A percentile compares a stretch with the other conserved stretches of the same genome.
Evolutionary conservation across 2,888 invertebrate genomes (phyloP).

Genomic region (Andrena praecox): DNA sequence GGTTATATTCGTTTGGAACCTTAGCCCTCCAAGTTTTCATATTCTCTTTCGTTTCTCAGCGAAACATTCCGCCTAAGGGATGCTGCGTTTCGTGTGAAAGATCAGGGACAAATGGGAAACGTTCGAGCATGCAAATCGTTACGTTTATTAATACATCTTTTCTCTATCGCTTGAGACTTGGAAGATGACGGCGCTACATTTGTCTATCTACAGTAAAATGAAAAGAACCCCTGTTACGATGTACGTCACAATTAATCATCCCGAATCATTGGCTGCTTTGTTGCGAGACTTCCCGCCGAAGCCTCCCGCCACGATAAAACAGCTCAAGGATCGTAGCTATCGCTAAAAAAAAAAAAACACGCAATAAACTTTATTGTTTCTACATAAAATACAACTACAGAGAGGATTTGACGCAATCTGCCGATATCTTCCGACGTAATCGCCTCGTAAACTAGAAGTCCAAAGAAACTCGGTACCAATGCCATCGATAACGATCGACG

Average conservation of each 20-base stretch:
- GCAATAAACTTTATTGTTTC: slow-evolving; percentile 2
- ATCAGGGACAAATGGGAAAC: slow-evolving; percentile 33
- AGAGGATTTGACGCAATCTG: background rate
- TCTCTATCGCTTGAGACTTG: background rate
- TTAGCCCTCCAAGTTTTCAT: background rate
- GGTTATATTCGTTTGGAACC: background rate
- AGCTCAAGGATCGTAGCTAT: background rate
- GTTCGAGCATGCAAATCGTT: background rate
- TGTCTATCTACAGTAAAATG: no score
- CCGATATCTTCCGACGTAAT: background rate
- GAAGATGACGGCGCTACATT: no score
- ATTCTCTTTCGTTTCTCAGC: background rate
- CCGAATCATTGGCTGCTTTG: background rate
- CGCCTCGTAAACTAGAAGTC: background rate
- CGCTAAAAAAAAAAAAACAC: background rate
- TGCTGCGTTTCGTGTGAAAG: slow-evolving; percentile 55
- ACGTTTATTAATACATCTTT: background rate
- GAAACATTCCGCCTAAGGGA: background rate
- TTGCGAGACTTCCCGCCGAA: background rate
- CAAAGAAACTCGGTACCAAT: background rate
- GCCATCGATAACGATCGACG: slow-evolving; percentile 3
- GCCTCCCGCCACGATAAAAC: no score
- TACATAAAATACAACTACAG: background rate
- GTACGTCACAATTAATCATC: background rate
- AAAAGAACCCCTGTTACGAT: no score